These are phyloP conservation scores for Aphelocoma californica DNA, from an alignment of 2,797 vertebrate species.

Conservation along the genomic window DNA sequence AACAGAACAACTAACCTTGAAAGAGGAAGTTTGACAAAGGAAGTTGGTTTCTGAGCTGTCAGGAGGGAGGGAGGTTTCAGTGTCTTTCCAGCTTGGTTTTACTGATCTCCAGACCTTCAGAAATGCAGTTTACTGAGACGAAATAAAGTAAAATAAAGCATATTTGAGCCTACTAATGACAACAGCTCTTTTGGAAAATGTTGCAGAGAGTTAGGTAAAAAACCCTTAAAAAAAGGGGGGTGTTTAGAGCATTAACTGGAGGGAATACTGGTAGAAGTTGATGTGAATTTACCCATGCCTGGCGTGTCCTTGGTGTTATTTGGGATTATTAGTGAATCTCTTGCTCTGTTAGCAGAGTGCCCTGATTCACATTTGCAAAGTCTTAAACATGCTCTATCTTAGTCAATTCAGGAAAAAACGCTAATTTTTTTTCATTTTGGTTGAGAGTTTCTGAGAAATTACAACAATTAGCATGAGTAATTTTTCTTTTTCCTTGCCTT, in stretches of 20 bases:
- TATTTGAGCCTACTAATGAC: neutral
- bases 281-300: neutral
- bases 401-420: neutral
- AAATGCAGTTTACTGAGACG: neutral
- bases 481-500: neutral
- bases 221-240: fast-evolving
- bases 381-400: neutral
- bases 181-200: neutral
- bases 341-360: neutral
- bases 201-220: neutral
- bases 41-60: slow-evolving; percentile 34
- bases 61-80: neutral
- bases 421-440: neutral
- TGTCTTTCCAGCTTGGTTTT: neutral
- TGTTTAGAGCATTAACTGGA: neutral
- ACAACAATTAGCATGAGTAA: neutral
- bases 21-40: slow-evolving; percentile 65
- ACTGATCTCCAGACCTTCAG: neutral
- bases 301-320: neutral
- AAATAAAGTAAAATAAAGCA: neutral
- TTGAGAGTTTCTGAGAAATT: neutral
- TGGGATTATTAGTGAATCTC: neutral
- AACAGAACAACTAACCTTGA: neutral
- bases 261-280: neutral
- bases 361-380: neutral